These are phyloP conservation scores for Kradibia gibbosae DNA, from an alignment of 1,140 invertebrate species.

Conservation along the genomic window DNA sequence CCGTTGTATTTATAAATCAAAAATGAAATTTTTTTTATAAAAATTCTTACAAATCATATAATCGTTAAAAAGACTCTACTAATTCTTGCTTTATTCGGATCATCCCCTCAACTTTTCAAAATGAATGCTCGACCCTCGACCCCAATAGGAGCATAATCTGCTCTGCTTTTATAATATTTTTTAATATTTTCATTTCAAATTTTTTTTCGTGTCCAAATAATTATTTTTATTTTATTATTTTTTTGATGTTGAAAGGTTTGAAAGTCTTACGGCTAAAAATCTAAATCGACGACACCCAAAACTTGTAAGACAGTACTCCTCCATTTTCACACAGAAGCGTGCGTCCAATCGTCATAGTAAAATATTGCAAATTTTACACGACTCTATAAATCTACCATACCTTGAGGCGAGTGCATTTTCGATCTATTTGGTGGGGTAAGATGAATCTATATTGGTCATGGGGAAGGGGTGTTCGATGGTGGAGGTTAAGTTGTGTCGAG, in stretches of 20 bases:
- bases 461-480: not conserved
- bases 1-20: not conserved
- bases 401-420: slow-evolving; percentile 52
- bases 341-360: slow-evolving; percentile 52
- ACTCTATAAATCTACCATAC: slow-evolving; percentile 53
- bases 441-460: too few relatives aligned
- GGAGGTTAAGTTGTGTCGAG: not conserved
- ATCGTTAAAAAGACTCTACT: slow-evolving; percentile 5
- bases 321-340: slow-evolving; percentile 1
- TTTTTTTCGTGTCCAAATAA: too few relatives aligned
- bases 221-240: too few relatives aligned
- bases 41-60: not conserved
- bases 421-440: slow-evolving; percentile 52
- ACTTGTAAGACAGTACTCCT: slow-evolving; percentile 56
- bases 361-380: slow-evolving; percentile 66
- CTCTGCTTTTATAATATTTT: not conserved
- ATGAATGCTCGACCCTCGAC: not conserved
- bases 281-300: slow-evolving; percentile 63
- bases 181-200: slow-evolving; percentile 26
- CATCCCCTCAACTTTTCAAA: not conserved
- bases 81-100: slow-evolving; percentile 1
- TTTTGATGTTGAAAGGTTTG: slow-evolving; percentile 41
- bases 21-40: not conserved
- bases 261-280: slow-evolving; percentile 49
- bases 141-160: not conserved